Conservation (phyloP, 2,797 vertebrate species). For the Dendrocincla tyrannina region DNA sequence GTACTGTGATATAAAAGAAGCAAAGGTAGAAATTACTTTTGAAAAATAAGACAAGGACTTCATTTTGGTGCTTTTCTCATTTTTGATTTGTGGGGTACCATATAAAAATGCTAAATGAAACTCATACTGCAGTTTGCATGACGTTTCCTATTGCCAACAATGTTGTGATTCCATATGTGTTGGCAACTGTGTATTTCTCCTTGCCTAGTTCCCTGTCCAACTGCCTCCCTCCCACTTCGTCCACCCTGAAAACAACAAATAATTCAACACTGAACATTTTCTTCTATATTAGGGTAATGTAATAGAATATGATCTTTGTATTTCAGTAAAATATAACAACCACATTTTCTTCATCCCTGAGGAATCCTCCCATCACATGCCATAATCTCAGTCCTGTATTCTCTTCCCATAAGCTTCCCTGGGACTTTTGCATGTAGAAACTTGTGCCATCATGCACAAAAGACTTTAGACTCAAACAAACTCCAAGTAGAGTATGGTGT, state of each 20-base stretch:
- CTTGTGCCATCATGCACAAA: neutral
- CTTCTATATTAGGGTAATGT: neutral
- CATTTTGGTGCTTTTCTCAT: neutral
- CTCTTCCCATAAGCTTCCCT: neutral
- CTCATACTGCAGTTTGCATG: neutral
- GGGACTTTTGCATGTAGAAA: neutral
- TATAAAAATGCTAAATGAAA: constrained; percentile 32
- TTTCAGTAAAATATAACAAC: neutral
- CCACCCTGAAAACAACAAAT: neutral
- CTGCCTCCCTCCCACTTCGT: neutral
- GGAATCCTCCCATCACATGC: neutral
- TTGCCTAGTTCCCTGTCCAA: neutral
- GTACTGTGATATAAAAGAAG: neutral
- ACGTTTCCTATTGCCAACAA: neutral
- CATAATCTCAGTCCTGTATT: neutral
- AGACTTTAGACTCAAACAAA: neutral
- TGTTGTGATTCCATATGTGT: constrained; percentile 14
- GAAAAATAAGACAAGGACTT: neutral
- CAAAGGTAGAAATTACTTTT: neutral
- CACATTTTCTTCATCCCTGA: neutral
- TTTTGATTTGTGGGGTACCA: neutral
- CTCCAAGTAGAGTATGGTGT: neutral
- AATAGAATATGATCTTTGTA: neutral
- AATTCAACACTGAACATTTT: neutral
- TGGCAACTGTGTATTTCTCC: neutral